phyloP scores from a whole-genome alignment of 2,113 vertebrate species.

The Hippocampus guttulatus region DNA sequence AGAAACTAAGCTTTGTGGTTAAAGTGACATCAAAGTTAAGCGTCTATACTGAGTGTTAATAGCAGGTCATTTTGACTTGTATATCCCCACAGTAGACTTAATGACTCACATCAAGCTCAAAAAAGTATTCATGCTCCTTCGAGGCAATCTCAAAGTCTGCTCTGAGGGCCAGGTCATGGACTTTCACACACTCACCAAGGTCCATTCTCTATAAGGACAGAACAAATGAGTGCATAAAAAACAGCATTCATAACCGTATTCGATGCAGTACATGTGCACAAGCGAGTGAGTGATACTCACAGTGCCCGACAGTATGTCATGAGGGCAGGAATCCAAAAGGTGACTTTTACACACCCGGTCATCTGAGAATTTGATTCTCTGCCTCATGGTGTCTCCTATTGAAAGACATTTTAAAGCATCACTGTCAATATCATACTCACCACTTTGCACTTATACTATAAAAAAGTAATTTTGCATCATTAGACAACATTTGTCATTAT shows the following conservation, averaged over 20 bases:
- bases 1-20: no score
- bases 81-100: neutral
- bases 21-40: no score
- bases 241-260: neutral
- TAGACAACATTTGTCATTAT: neutral
- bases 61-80: no score
- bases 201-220: constrained; percentile 86
- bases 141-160: constrained; percentile 98
- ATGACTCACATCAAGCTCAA: constrained; percentile 93
- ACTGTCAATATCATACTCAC: neutral
- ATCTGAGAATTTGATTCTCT: constrained; percentile 96
- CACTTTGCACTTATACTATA: neutral
- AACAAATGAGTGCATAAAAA: constrained; percentile 10
- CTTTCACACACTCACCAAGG: constrained; percentile 95
- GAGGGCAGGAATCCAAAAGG: constrained; percentile 95
- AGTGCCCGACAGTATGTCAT: constrained; percentile 96
- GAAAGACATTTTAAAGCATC: constrained; percentile 29
- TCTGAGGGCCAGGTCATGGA: constrained; percentile 93
- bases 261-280: neutral
- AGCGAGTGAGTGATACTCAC: constrained; percentile 70
- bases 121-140: constrained; percentile 97
- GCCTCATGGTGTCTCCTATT: constrained; percentile 91
- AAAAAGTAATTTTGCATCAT: neutral
- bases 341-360: constrained; percentile 99
- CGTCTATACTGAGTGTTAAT: no score